Evolutionary conservation across 2,113 vertebrate genomes (phyloP).

Genomic region (Parotia lawesii): DNA sequence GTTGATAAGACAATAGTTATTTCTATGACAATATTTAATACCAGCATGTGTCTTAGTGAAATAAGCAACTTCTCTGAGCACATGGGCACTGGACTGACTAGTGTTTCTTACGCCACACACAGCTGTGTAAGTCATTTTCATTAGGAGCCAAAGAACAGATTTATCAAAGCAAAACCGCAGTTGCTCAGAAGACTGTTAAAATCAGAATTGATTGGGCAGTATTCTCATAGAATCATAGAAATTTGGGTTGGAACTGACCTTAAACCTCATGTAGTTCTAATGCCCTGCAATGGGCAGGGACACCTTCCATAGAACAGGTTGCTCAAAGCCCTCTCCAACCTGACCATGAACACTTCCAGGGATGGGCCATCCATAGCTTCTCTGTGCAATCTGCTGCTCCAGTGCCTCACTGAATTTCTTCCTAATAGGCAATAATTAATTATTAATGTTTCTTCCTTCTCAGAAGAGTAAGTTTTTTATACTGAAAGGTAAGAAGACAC

Average conservation of each 20-base stretch:
- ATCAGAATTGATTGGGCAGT: not conserved
- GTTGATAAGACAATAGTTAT: not conserved
- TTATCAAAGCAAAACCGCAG: not conserved
- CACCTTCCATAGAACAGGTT: not conserved
- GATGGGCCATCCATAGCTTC: not conserved
- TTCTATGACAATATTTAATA: not conserved
- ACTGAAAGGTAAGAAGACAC: not conserved
- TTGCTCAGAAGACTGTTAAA: not conserved
- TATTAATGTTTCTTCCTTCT: not conserved
- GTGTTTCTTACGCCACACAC: not conserved
- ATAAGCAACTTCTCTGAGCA: not conserved
- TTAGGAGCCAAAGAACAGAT: not conserved
- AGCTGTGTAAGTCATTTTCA: not conserved
- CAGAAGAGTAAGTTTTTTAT: not conserved
- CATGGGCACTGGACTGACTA: not conserved
- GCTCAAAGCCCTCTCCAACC: not conserved
- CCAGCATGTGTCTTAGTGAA: not conserved
- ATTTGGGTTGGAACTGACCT: not conserved
- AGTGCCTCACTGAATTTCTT: not conserved
- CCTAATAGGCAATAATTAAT: not conserved
- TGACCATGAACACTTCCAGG: not conserved
- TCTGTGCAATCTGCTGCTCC: not conserved
- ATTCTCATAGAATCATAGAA: not conserved
- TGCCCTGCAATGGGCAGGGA: not conserved
- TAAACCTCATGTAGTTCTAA: not conserved